Conservation (phyloP, 2,888 invertebrate genomes). For the Folsomia manolachei region DNA sequence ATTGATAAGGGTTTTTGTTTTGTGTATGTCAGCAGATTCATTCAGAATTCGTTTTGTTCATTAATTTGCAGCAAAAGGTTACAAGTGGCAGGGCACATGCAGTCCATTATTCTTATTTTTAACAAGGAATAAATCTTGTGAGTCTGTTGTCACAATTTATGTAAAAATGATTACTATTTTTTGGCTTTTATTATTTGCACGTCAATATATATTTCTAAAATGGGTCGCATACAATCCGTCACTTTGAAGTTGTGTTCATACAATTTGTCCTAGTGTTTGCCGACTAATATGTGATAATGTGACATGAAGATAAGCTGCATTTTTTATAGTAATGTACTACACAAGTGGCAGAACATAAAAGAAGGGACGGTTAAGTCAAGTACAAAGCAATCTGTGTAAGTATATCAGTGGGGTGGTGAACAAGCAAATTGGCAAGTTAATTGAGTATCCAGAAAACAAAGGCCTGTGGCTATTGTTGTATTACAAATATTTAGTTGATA, state of each 20-base stretch:
- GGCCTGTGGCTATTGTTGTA: no score
- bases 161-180: not conserved
- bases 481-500: no score
- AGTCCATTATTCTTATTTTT: conserved; percentile 13
- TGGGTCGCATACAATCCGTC: not conserved
- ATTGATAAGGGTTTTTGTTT: not conserved
- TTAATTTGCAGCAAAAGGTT: not conserved
- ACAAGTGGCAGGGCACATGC: not conserved
- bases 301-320: not conserved
- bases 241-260: not conserved
- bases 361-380: not conserved
- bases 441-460: no score
- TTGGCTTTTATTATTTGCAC: not conserved
- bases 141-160: conserved; percentile 6
- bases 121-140: conserved; percentile 7
- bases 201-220: no score
- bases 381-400: not conserved
- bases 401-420: no score
- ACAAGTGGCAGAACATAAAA: not conserved
- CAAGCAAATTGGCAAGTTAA: no score
- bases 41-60: not conserved
- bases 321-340: not conserved
- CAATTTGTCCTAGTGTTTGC: not conserved
- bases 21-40: not conserved
- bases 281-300: not conserved